Evolutionary conservation across 1,140 invertebrate species (phyloP), one percentile per base, ranked within the genome.

Genomic region (Dryas iulia): DNA sequence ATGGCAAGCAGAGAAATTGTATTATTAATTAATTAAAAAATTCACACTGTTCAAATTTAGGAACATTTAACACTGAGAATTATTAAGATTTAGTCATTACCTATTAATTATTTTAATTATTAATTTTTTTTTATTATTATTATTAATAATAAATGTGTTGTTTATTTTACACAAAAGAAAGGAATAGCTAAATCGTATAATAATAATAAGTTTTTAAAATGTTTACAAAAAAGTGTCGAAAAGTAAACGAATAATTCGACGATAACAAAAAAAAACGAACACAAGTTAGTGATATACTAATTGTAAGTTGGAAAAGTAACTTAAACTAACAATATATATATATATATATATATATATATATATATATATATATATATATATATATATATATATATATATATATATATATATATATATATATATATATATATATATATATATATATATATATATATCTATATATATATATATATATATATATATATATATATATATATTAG

Each of bases 61-160:
- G 89, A 91, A 91, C 89, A 89, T 91, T 87, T 82, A 91, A 91
- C 89, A 89, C 81, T 89, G 85, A 89, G 85, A 89, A 84, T 91
- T 87, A 84, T 87, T 87, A 87, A 85, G 86, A 85, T 78, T 86
- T 86, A 80, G 78, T 81, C 86, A 88, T 90, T 84, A 83, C 73
- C 82, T 89, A 91, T 85, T 86, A 80, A 82, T 71, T 84, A 83
- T 78, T 76, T 79, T 73, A 75, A 76, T 66, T 74, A n/a, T n/a
- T n/a, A 69, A 69, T 28, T 72, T 60, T 65, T 57, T 82, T 72
- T 74, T 68, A n/a, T n/a, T n/a, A n/a, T n/a, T n/a, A n/a, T 69
- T 74, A 73, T 74, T 78, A 79, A 78, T 82, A 78, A 76, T 53
- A 24, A 39, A 39, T 74, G 71, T 71, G 70, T 74, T 73, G 66